Evolutionary conservation across 2,797 vertebrate genomes (phyloP).

Genomic region (Sebastes cheni): DNA sequence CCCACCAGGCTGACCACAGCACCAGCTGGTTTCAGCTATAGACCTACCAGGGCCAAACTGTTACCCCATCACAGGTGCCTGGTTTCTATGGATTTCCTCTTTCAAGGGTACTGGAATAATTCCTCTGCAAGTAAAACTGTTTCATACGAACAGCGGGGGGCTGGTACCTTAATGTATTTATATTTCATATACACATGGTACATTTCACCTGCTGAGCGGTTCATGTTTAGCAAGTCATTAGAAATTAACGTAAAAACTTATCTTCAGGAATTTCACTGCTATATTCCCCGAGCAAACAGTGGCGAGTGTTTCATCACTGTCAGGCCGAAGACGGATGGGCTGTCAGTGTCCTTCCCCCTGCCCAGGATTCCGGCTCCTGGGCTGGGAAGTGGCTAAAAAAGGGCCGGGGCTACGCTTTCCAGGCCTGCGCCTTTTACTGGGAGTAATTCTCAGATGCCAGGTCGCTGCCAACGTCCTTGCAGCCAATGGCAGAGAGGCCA

Average conservation of each 20-base stretch:
- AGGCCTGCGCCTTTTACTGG: slow-evolving; percentile 80
- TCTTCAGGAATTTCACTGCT: slow-evolving; percentile 77
- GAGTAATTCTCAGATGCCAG: slow-evolving; percentile 91
- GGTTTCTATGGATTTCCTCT: slow-evolving; percentile 61
- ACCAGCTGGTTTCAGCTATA: slow-evolving; percentile 74
- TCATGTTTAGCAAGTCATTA: slow-evolving; percentile 56
- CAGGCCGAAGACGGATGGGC: slow-evolving; percentile 87
- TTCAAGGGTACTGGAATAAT: slow-evolving; percentile 54
- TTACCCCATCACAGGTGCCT: slow-evolving; percentile 64
- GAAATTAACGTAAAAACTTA: slow-evolving; percentile 71
- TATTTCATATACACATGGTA: neutral
- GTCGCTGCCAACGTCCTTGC: slow-evolving; percentile 97
- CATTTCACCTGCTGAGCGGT: slow-evolving; percentile 35
- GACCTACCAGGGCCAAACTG: slow-evolving; percentile 55
- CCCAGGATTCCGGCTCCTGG: slow-evolving; percentile 82
- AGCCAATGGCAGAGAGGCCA: slow-evolving; percentile 91
- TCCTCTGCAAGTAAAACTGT: neutral
- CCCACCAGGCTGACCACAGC: slow-evolving; percentile 73
- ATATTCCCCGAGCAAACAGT: slow-evolving; percentile 77
- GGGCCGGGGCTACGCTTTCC: slow-evolving; percentile 75
- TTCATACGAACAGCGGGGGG: slow-evolving; percentile 14
- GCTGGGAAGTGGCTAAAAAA: slow-evolving; percentile 84
- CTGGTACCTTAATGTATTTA: neutral
- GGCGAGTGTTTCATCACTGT: slow-evolving; percentile 82
- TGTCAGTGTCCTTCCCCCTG: slow-evolving; percentile 74